Conservation (phyloP, 2,113 vertebrate genomes). For the Zootoca vivipara region DNA sequence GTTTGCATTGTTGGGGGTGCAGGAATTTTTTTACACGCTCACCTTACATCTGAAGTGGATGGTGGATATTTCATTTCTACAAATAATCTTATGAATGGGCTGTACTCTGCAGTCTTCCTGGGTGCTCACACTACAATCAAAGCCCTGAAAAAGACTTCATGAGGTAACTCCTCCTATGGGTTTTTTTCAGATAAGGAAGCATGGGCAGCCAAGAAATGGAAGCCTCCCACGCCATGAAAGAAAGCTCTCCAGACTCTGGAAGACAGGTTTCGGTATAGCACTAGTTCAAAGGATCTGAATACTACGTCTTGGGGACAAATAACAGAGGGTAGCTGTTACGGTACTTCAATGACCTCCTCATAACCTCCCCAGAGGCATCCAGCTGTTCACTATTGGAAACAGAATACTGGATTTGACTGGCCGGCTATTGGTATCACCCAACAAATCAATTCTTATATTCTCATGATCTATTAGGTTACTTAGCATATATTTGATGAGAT, state of each 20-base stretch:
- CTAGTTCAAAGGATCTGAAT: background rate
- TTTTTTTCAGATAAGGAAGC: no score
- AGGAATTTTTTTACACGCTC: no score
- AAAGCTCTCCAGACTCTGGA: no score
- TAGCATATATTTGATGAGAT: constrained; percentile 25
- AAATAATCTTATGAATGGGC: no score
- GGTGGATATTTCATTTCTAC: no score
- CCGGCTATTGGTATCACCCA: background rate
- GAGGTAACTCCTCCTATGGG: no score
- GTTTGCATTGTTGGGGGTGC: no score
- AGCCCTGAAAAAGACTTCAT: no score
- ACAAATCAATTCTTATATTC: background rate
- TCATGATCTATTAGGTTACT: constrained; percentile 27
- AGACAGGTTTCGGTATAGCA: background rate
- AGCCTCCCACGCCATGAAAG: background rate
- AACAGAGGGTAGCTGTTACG: background rate
- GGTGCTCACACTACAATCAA: no score
- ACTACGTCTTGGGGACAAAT: no score
- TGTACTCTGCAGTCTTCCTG: no score
- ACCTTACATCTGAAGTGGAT: no score
- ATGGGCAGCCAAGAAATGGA: background rate
- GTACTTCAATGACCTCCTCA: background rate
- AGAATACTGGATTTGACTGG: background rate
- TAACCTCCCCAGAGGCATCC: background rate
- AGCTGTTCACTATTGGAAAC: background rate